Percentiles rank a stretch among this genome's conserved stretches.
These are phyloP conservation scores for Protophormia terraenovae DNA, from an alignment of 2,888 invertebrate genomes.

Conservation along the genomic window DNA sequence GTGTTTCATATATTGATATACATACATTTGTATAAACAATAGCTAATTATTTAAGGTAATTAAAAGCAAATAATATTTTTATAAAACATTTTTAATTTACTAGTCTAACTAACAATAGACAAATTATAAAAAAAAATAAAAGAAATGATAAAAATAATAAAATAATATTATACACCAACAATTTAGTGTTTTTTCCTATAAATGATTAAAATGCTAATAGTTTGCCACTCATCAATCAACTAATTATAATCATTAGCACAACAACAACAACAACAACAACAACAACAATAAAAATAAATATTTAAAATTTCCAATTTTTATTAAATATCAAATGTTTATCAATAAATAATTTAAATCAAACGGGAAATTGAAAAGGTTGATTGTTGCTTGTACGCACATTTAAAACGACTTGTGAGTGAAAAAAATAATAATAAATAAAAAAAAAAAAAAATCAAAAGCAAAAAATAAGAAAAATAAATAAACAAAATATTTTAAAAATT, in stretches of 20 bases:
- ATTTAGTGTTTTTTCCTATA: background rate
- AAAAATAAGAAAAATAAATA: no score
- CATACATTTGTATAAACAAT: background rate
- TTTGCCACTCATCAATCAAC: constrained; percentile 57
- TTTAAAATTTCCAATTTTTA: constrained; percentile 7
- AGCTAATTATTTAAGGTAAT: background rate
- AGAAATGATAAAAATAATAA: background rate
- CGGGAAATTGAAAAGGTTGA: constrained; percentile 6
- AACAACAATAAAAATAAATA: background rate
- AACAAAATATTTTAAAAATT: constrained; percentile 12
- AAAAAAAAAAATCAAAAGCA: no score
- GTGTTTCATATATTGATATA: no score
- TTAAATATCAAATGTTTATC: constrained; percentile 27
- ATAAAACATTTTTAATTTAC: background rate
- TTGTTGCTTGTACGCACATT: background rate
- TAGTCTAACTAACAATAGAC: background rate
- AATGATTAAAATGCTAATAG: constrained; percentile 35
- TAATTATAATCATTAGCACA: background rate
- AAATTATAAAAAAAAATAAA: background rate
- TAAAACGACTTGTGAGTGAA: background rate
- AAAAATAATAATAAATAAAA: background rate
- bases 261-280: background rate
- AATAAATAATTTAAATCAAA: constrained; percentile 21
- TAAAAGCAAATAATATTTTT: background rate
- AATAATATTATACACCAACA: background rate